These are phyloP conservation scores for Harpagoxenus sublaevis DNA, from an alignment of 2,888 invertebrate genomes.

Conservation along the genomic window DNA sequence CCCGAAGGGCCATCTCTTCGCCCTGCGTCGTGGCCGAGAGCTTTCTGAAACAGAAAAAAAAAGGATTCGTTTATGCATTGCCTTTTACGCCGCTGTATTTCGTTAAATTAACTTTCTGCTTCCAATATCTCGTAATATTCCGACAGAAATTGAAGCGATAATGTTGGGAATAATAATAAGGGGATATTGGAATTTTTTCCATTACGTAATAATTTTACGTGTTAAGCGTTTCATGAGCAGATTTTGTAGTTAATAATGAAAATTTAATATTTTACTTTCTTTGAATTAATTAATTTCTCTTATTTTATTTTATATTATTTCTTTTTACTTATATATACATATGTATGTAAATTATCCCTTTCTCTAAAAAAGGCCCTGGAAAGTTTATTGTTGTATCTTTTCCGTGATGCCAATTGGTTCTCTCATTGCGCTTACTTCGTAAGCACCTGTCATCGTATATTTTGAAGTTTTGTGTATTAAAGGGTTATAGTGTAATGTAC, in stretches of 20 bases:
- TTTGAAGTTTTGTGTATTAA: too few species aligned
- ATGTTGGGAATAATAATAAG: neutral
- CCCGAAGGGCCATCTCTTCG: constrained; percentile 84
- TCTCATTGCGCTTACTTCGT: too few species aligned
- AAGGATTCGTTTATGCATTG: neutral
- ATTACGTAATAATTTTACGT: neutral
- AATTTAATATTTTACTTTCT: neutral
- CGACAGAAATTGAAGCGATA: neutral
- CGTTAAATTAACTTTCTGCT: neutral
- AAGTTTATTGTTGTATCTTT: too few species aligned
- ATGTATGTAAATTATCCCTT: too few species aligned
- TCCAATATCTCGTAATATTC: neutral
- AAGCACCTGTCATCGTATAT: too few species aligned
- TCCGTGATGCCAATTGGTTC: too few species aligned
- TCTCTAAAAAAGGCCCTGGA: too few species aligned
- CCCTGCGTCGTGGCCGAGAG: constrained; percentile 81
- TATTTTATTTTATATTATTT: neutral
- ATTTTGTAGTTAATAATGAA: too few species aligned
- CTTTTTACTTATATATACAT: neutral
- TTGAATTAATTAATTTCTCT: neutral
- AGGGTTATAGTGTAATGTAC: too few species aligned
- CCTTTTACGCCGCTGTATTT: neutral
- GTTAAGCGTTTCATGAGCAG: neutral
- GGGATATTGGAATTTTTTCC: neutral
- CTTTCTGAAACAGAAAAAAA: constrained; percentile 83